These are phyloP conservation scores for Hoplias malabaricus DNA, from an alignment of 2,113 vertebrate genomes.

Conservation along the genomic window DNA sequence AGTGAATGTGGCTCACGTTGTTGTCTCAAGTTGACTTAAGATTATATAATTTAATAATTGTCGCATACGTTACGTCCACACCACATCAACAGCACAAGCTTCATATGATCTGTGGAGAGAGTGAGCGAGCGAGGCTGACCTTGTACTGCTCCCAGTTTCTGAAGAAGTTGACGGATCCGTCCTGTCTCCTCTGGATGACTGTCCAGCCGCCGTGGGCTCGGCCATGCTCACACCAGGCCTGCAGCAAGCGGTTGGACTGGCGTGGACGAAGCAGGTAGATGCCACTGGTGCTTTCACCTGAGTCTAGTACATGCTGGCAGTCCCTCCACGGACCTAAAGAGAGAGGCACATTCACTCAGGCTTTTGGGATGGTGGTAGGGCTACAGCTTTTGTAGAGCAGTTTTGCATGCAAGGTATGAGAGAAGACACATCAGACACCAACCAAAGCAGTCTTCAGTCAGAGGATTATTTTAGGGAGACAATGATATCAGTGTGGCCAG, in stretches of 20 bases:
- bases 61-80: no score
- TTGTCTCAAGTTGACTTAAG: no score
- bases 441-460: no score
- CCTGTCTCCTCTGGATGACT: slow-evolving; percentile 85
- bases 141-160: slow-evolving; percentile 89
- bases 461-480: no score
- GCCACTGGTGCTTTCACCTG: slow-evolving; percentile 74
- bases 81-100: no score
- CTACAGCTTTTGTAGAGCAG: no score
- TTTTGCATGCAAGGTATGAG: no score
- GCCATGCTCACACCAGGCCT: slow-evolving; percentile 87
- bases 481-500: no score
- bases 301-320: slow-evolving; percentile 78
- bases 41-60: no score
- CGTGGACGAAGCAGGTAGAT: slow-evolving; percentile 79
- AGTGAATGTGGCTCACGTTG: no score
- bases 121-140: slow-evolving; percentile 55
- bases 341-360: background rate
- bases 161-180: slow-evolving; percentile 89
- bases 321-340: slow-evolving; percentile 83
- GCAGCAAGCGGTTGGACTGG: slow-evolving; percentile 72
- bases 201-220: slow-evolving; percentile 83
- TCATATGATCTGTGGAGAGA: background rate
- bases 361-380: background rate
- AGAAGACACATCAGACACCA: no score